These are phyloP conservation scores for Drosophila stalkeri DNA, from an alignment of 2,888 invertebrate genomes.

Conservation along the genomic window DNA sequence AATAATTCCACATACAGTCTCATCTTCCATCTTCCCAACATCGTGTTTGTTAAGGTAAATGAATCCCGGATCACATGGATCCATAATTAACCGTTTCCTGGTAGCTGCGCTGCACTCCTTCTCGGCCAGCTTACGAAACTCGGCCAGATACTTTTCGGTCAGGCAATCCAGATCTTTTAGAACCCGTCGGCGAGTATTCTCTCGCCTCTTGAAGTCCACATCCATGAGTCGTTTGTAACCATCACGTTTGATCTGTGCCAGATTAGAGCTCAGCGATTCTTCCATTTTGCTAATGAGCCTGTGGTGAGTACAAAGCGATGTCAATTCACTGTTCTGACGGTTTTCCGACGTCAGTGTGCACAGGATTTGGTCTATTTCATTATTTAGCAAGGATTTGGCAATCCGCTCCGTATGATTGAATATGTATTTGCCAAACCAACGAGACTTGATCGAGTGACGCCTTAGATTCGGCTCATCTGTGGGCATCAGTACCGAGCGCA, in stretches of 20 bases:
- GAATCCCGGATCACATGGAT: slow-evolving; percentile 18
- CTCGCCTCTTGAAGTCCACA: not conserved
- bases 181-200: slow-evolving; percentile 13
- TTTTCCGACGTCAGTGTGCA: slow-evolving; percentile 18
- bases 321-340: slow-evolving; percentile 4
- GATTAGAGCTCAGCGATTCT: slow-evolving; percentile 31
- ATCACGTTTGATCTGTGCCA: slow-evolving; percentile 40
- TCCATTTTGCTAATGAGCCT: slow-evolving; percentile 47
- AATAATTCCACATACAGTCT: not conserved
- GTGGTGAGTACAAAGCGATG: slow-evolving; percentile 58
- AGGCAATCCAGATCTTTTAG: slow-evolving; percentile 50
- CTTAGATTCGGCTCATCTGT: not conserved
- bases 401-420: slow-evolving; percentile 12
- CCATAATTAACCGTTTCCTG: slow-evolving; percentile 29
- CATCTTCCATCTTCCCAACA: not conserved
- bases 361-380: slow-evolving; percentile 50
- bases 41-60: not conserved
- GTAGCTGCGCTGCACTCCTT: slow-evolving; percentile 40
- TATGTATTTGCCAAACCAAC: slow-evolving; percentile 63
- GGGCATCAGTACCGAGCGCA: slow-evolving; percentile 1
- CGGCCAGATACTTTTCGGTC: slow-evolving; percentile 32
- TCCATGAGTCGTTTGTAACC: slow-evolving; percentile 37
- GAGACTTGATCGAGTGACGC: slow-evolving; percentile 17
- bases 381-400: slow-evolving; percentile 26
- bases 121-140: slow-evolving; percentile 52